Percentiles rank a stretch among this genome's conserved stretches.
Evolutionary conservation across 2,888 invertebrate species (phyloP).

Genomic region (Choreutis nemorana): DNA sequence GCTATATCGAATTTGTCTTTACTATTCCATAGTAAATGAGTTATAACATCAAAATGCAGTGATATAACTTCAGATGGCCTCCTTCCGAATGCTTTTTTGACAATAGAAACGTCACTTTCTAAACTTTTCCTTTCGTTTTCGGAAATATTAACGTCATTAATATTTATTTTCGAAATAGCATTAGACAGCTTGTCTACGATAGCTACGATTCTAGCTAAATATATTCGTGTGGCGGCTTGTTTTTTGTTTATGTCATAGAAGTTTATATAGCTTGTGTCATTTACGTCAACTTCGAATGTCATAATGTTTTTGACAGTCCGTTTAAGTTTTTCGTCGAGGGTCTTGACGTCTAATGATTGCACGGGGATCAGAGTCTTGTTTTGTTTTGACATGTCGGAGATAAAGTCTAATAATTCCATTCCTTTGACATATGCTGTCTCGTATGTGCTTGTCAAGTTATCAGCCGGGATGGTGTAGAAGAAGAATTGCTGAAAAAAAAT

Average conservation of each 20-base stretch:
- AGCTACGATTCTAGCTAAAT: conserved; percentile 36
- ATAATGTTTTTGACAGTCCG: conserved; percentile 28
- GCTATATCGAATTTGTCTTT: conserved; percentile 26
- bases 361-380: conserved; percentile 19
- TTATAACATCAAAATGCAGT: conserved; percentile 43
- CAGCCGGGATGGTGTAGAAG: conserved; percentile 31
- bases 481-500: conserved; percentile 45
- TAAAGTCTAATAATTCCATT: conserved; percentile 20
- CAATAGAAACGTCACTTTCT: conserved; percentile 20
- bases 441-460: conserved; percentile 35
- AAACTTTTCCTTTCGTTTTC: conserved; percentile 22
- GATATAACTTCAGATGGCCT: conserved; percentile 33
- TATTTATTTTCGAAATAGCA: conserved; percentile 21
- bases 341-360: conserved; percentile 24
- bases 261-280: conserved; percentile 23
- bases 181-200: conserved; percentile 33
- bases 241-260: conserved; percentile 38
- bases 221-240: conserved; percentile 29
- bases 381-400: conserved; percentile 24
- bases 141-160: conserved; percentile 15
- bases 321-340: conserved; percentile 27
- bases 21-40: conserved; percentile 30
- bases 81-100: conserved; percentile 37
- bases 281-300: conserved; percentile 29
- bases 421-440: conserved; percentile 31